A percentile compares a stretch with the other conserved stretches of the same genome.
These are phyloP conservation scores for Naso thynnoides DNA, from an alignment of 2,797 vertebrate species.

Conservation along the genomic window DNA sequence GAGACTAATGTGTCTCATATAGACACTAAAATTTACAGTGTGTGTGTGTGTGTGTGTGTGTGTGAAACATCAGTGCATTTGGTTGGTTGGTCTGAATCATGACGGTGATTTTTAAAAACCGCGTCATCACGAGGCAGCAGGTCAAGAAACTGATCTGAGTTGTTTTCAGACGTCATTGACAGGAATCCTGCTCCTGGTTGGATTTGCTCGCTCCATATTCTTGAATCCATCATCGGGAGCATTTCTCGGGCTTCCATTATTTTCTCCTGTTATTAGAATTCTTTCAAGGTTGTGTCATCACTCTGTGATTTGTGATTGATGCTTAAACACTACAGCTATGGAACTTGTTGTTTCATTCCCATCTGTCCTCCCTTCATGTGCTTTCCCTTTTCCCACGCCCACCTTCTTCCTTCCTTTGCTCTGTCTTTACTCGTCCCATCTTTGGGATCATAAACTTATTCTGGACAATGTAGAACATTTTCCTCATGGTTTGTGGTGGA, in stretches of 20 bases:
- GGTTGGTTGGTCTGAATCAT: background rate
- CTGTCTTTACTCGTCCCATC: background rate
- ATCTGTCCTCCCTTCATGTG: background rate
- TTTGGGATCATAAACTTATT: background rate
- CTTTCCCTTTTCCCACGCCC: background rate
- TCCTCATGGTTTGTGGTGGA: background rate
- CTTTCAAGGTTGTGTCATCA: no score
- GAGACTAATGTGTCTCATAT: no score
- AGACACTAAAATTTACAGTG: no score
- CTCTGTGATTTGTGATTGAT: no score
- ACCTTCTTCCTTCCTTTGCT: background rate
- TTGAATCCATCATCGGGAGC: background rate
- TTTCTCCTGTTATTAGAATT: no score
- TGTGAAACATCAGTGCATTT: no score
- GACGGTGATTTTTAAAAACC: background rate
- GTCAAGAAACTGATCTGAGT: no score
- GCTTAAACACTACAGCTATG: background rate
- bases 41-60: no score
- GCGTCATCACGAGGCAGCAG: no score
- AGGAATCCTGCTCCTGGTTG: background rate
- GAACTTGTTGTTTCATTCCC: constrained; percentile 9
- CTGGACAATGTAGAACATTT: background rate
- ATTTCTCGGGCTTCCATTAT: background rate
- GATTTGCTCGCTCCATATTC: no score
- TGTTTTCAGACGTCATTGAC: no score